Evolutionary conservation across 2,797 vertebrate genomes (phyloP).

Genomic region (Gallinago nigripennis): DNA sequence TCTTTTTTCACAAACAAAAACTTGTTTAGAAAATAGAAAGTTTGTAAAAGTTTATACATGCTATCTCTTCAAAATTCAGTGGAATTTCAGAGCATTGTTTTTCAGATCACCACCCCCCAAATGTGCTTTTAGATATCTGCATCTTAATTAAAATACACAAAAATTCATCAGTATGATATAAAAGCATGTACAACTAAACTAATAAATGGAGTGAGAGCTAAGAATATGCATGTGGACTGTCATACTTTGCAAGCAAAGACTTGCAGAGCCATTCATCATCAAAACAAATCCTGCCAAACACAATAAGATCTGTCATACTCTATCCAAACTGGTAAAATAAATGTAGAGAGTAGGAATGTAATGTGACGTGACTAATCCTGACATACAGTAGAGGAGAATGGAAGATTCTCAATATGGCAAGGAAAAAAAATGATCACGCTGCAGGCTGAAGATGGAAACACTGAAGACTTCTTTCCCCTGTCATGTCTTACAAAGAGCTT

Average conservation of each 20-base stretch:
- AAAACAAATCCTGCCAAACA: constrained; percentile 62
- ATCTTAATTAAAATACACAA: constrained; percentile 15
- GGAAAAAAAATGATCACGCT: not conserved
- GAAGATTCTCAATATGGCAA: not conserved
- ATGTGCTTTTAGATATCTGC: not conserved
- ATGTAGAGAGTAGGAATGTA: constrained; percentile 56
- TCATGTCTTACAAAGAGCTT: not conserved
- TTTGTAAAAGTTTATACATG: not conserved
- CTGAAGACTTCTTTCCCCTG: not conserved
- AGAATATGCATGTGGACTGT: constrained; percentile 51
- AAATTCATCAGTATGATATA: not conserved
- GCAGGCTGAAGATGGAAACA: not conserved
- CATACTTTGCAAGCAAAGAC: constrained; percentile 63
- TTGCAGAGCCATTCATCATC: constrained; percentile 53
- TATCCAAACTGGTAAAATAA: constrained; percentile 66
- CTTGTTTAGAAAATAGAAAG: not conserved
- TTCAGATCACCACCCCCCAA: not conserved
- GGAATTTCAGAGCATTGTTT: not conserved
- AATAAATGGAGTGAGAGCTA: constrained; percentile 53
- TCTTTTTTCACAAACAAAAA: not conserved
- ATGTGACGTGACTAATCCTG: constrained; percentile 54
- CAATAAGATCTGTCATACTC: constrained; percentile 59
- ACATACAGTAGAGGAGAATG: constrained; percentile 3
- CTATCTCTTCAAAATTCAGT: not conserved
- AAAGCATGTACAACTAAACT: not conserved